phyloP scores from a whole-genome alignment of 1,140 invertebrate genomes.

The Pseudomyrmex pallidus region DNA sequence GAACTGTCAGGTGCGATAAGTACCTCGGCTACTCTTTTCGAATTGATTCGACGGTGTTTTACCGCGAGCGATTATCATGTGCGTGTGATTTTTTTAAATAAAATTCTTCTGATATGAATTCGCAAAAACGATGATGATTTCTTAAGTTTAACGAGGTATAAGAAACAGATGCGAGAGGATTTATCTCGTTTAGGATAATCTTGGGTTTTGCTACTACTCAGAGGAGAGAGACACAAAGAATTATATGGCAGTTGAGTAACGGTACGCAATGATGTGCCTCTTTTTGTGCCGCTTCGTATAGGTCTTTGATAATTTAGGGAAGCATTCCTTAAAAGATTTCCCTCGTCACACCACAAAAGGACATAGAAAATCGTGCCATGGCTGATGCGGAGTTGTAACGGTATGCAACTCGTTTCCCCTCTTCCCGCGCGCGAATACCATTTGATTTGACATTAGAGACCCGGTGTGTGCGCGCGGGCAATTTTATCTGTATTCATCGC shows the following conservation, averaged over 20 bases:
- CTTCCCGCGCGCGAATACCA: constrained; percentile 35
- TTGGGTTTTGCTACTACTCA: too few species aligned
- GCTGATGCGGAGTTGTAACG: constrained; percentile 39
- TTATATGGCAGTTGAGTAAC: background rate
- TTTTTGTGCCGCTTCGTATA: background rate
- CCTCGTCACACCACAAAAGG: background rate
- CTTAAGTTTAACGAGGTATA: background rate
- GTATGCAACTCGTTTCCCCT: constrained; percentile 46
- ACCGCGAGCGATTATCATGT: background rate
- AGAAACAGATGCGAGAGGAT: too few species aligned
- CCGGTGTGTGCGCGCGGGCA: constrained; percentile 27
- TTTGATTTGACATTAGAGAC: constrained; percentile 50
- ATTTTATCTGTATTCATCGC: constrained; percentile 55
- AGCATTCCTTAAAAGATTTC: constrained; percentile 1
- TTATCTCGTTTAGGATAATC: too few species aligned
- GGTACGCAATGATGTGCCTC: background rate
- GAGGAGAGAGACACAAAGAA: background rate
- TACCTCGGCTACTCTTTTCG: background rate
- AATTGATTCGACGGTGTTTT: constrained; percentile 20
- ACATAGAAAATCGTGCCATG: background rate
- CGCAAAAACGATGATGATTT: background rate
- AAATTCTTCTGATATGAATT: background rate
- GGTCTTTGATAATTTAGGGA: constrained; percentile 20
- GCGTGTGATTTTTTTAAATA: background rate
- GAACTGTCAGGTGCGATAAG: constrained; percentile 44